phyloP scores from a whole-genome alignment of 2,888 invertebrate species.

The Phyllotreta cruciferae region DNA sequence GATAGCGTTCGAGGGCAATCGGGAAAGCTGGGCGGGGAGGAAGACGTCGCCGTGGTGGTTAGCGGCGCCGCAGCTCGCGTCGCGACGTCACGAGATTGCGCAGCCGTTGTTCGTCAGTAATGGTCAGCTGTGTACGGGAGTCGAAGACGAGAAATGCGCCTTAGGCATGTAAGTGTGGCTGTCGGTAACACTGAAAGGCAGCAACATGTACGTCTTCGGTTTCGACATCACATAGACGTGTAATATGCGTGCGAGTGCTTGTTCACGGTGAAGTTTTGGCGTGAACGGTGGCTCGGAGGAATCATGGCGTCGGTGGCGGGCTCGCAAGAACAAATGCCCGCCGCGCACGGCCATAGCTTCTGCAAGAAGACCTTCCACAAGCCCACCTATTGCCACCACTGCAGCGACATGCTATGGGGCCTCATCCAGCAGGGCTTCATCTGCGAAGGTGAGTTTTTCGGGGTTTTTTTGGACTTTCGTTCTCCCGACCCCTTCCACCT shows the following conservation, averaged over 20 bases:
- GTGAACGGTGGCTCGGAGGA: conserved; percentile 67
- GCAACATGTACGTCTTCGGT: conserved; percentile 64
- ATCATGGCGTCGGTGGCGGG: conserved; percentile 63
- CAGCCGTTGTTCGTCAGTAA: conserved; percentile 54
- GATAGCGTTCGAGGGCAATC: conserved; percentile 20
- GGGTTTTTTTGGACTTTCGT: conserved; percentile 19
- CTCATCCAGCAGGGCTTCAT: conserved; percentile 99
- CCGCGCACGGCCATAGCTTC: conserved; percentile 93
- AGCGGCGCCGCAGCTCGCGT: conserved; percentile 44
- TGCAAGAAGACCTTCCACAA: conserved; percentile 99
- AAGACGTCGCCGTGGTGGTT: conserved; percentile 43
- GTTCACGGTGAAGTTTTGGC: conserved; percentile 70
- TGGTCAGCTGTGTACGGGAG: conserved; percentile 57
- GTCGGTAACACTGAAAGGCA: conserved; percentile 58
- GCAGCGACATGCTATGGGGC: conserved; percentile 99
- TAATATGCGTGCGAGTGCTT: conserved; percentile 61
- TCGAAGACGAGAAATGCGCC: conserved; percentile 57
- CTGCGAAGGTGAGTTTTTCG: conserved; percentile 88
- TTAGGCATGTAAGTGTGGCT: conserved; percentile 58
- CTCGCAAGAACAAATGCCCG: conserved; percentile 63
- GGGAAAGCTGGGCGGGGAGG: conserved; percentile 38
- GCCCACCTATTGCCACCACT: conserved; percentile 99
- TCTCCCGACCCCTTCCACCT: conserved; percentile 2
- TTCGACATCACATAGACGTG: conserved; percentile 68
- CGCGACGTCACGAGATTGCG: conserved; percentile 52